These are phyloP conservation scores for Labroides dimidiatus DNA, from an alignment of 2,797 vertebrate genomes.

Conservation along the genomic window DNA sequence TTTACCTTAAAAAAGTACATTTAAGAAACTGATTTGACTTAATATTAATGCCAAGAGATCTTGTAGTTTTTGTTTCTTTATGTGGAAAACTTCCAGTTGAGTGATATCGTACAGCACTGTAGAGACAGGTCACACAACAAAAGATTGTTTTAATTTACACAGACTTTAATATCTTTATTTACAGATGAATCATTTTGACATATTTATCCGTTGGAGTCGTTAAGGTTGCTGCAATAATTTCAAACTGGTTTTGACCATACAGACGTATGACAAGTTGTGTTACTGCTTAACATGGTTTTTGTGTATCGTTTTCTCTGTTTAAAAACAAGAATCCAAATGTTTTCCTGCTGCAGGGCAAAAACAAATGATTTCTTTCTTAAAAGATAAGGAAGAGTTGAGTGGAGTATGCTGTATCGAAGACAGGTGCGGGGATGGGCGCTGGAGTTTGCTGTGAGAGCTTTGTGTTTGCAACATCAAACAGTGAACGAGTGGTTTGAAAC, in stretches of 20 bases:
- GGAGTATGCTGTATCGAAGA: constrained; percentile 50
- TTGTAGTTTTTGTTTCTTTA: not conserved
- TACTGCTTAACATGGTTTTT: constrained; percentile 83
- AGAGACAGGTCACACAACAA: constrained; percentile 25
- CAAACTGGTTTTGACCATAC: constrained; percentile 72
- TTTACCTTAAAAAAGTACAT: not conserved
- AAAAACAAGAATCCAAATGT: constrained; percentile 93
- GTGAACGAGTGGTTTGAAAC: constrained; percentile 15
- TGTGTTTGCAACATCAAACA: constrained; percentile 19
- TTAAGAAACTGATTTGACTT: not conserved
- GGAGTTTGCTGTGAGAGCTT: constrained; percentile 62
- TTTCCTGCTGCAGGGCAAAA: constrained; percentile 81
- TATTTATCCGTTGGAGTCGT: constrained; percentile 77
- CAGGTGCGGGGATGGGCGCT: constrained; percentile 32
- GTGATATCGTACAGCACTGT: not conserved
- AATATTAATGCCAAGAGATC: not conserved
- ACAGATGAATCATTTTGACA: constrained; percentile 89
- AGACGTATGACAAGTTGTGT: constrained; percentile 84
- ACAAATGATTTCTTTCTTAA: constrained; percentile 53
- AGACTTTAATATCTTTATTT: constrained; percentile 99
- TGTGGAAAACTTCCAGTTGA: not conserved
- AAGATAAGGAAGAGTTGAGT: constrained; percentile 36
- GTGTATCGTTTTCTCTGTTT: constrained; percentile 62
- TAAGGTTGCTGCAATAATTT: constrained; percentile 72
- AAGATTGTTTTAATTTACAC: constrained; percentile 91